Conservation (phyloP, 53 echinoderm and acorn worm genomes). For the Patiria pectinifera region DNA sequence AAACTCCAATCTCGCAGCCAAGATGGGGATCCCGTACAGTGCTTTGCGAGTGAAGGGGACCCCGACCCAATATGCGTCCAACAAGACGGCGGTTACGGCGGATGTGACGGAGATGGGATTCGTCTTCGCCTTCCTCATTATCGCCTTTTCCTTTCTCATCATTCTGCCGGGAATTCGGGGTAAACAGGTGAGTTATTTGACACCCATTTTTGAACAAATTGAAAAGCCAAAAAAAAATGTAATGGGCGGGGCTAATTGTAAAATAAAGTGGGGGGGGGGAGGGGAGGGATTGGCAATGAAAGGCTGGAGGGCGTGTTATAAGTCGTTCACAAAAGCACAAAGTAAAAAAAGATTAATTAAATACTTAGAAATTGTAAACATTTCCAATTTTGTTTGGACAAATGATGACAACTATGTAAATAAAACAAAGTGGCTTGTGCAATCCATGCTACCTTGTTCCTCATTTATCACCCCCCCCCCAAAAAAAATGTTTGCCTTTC, state of each 20-base stretch:
- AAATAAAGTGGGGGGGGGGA: not conserved
- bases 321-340: not conserved
- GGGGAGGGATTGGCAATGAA: not conserved
- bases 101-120: conserved; percentile 92
- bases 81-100: conserved; percentile 83
- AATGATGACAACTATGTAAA: too few relatives aligned
- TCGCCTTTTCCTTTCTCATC: conserved; percentile 76
- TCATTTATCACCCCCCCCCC: too few relatives aligned
- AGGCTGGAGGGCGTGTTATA: not conserved
- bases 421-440: too few relatives aligned
- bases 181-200: conserved; percentile 59
- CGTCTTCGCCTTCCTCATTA: conserved; percentile 78
- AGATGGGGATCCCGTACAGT: conserved; percentile 74
- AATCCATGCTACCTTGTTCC: too few relatives aligned
- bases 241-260: not conserved
- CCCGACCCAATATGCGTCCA: conserved; percentile 75
- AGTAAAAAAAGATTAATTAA: too few relatives aligned
- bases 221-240: not conserved
- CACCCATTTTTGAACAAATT: not conserved
- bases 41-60: conserved; percentile 74
- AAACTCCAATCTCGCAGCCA: conserved; percentile 11
- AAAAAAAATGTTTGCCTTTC: too few relatives aligned
- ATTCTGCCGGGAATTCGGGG: conserved; percentile 93
- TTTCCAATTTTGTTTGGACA: too few relatives aligned
- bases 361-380: too few relatives aligned